phyloP scores from a whole-genome alignment of 2,888 invertebrate genomes.

The Frankliniella intonsa region DNA sequence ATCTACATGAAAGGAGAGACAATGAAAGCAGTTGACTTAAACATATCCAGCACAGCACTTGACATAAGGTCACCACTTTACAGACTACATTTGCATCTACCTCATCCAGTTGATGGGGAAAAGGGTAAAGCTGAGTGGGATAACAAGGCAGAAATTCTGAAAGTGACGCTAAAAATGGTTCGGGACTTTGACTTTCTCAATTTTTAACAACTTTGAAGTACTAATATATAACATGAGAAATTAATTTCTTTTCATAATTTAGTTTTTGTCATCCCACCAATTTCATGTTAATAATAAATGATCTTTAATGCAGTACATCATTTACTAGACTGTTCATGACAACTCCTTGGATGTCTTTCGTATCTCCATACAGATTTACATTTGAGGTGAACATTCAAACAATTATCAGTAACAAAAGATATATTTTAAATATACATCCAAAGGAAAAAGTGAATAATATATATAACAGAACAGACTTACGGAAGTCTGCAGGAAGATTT shows the following conservation, averaged over 20 bases:
- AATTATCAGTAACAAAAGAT: background rate
- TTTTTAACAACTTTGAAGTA: background rate
- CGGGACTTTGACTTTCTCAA: constrained; percentile 68
- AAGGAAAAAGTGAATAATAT: no score
- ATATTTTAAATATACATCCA: background rate
- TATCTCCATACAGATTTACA: background rate
- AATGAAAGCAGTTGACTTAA: constrained; percentile 68
- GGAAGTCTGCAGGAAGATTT: no score
- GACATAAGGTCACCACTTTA: constrained; percentile 61
- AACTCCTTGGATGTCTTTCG: background rate
- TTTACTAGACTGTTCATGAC: background rate
- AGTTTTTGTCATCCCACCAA: background rate
- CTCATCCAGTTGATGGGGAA: constrained; percentile 78
- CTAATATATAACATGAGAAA: background rate
- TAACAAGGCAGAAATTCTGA: constrained; percentile 57
- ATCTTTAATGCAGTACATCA: background rate
- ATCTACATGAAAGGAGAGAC: constrained; percentile 72
- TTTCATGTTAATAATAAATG: background rate
- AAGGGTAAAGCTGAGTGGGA: constrained; percentile 78
- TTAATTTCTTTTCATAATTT: background rate
- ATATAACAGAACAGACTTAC: no score
- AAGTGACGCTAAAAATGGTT: constrained; percentile 66
- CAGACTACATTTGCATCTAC: constrained; percentile 67
- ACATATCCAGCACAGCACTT: constrained; percentile 58
- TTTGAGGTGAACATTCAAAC: background rate